phyloP scores from a whole-genome alignment of 2,888 invertebrate species.

The Drosophila anceps region DNA sequence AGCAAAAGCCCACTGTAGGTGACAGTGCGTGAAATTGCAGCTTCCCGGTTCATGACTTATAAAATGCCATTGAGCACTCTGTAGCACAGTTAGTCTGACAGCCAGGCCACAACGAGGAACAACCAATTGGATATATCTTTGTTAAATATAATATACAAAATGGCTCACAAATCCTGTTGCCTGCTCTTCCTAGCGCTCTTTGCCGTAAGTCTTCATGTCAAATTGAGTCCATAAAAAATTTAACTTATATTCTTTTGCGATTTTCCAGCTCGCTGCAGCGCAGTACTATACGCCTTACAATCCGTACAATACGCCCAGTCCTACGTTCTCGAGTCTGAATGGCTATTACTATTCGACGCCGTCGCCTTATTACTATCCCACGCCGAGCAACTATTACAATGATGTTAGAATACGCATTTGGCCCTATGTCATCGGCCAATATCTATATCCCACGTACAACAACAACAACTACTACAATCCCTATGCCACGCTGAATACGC shows the following conservation, averaged over 20 bases:
- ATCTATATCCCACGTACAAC: constrained; percentile 69
- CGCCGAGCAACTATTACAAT: constrained; percentile 35
- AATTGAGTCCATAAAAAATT: not conserved
- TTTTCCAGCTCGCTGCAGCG: constrained; percentile 39
- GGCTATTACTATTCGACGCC: constrained; percentile 58
- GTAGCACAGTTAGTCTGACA: constrained; percentile 44
- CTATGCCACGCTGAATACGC: constrained; percentile 53
- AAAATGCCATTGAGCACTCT: constrained; percentile 39
- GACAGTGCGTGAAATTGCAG: constrained; percentile 70
- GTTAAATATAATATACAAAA: constrained; percentile 2
- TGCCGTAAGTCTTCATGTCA: constrained; percentile 29
- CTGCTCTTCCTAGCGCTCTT: constrained; percentile 37
- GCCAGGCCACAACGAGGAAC: constrained; percentile 17
- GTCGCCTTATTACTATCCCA: constrained; percentile 56
- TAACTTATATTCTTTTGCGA: rapidly evolving
- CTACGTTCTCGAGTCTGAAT: constrained; percentile 73
- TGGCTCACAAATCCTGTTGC: constrained; percentile 32
- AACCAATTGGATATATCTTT: constrained; percentile 3
- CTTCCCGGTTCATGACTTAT: constrained; percentile 44
- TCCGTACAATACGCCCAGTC: constrained; percentile 69
- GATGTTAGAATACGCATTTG: constrained; percentile 65
- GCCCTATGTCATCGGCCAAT: constrained; percentile 79
- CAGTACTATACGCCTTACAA: constrained; percentile 67
- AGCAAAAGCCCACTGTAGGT: constrained; percentile 29
- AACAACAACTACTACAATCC: constrained; percentile 67